Evolutionary conservation across 1,140 invertebrate genomes (phyloP).

Genomic region (Aphidius gifuensis): DNA sequence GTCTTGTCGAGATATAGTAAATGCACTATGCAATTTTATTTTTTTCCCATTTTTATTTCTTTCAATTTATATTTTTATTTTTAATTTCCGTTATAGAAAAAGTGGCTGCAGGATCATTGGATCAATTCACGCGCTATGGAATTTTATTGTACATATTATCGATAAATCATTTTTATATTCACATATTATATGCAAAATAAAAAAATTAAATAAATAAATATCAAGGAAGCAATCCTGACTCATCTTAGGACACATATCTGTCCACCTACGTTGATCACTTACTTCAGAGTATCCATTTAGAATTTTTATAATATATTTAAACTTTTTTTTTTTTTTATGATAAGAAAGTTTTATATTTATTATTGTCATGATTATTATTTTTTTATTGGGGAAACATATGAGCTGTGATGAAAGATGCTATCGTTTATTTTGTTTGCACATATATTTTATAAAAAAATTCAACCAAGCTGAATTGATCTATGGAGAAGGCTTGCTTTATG

Average conservation of each 20-base stretch:
- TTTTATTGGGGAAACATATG: no score
- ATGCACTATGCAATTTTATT: no score
- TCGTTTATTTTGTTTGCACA: no score
- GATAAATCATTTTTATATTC: slow-evolving; percentile 5
- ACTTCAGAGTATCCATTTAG: no score
- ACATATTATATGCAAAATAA: not conserved
- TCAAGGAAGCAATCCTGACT: slow-evolving; percentile 32
- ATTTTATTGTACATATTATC: not conserved
- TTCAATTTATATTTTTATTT: not conserved
- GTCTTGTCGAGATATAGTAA: slow-evolving; percentile 5
- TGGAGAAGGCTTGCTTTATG: no score
- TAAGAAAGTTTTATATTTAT: not conserved
- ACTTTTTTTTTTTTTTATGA: not conserved
- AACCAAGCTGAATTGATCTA: no score
- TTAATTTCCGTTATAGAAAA: slow-evolving; percentile 15
- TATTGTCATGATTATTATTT: no score
- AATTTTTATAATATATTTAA: not conserved
- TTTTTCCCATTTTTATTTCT: no score
- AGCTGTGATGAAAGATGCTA: no score
- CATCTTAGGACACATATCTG: slow-evolving; percentile 28
- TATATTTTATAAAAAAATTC: no score
- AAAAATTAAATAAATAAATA: not conserved
- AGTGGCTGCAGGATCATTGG: not conserved
- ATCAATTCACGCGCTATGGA: slow-evolving; percentile 6
- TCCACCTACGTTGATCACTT: slow-evolving; percentile 31